Base-by-base conservation (phyloP, 2,797 vertebrate species). In the Pampus argenteus region DNA sequence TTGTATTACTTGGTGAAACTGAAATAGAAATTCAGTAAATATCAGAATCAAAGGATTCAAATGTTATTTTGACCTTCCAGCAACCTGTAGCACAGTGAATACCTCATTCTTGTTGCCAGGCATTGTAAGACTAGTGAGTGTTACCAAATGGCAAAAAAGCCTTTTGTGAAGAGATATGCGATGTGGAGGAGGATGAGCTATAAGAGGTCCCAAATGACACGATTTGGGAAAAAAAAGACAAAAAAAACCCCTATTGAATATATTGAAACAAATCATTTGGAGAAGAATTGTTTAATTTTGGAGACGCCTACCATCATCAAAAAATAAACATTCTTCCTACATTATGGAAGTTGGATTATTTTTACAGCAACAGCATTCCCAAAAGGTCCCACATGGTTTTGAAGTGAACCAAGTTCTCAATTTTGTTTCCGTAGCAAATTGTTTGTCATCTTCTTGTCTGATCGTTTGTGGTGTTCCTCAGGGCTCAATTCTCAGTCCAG, bases 1-100 rank as follows among this genome's bases (percentile, higher is more conserved):
- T 44, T 2, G 1, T 14, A 26, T 56, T 48, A 56, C 17, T 23
- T 29, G 9, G 17, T 49, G 26, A 52, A 50, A 74, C 31, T 34
- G 9, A 48, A 70, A 45, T 49, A 5, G 11, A 75, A 74, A 67
- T 52, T 65, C 9, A 68, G 42, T 28, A 63, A 60, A 74, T 49
- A n/a, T n/a, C n/a, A n/a, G n/a, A 47, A 52, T 56, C 9, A 45
- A 5, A 29, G 52, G 44, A 40, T 60, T 23, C 3, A 4, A 6
- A 47, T 2, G 23, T 31, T 50, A 56, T 54, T 31, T 55, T 44
- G n/a, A 48, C 28, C 7, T 26, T 56, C 45, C 22, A 45, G 64
- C n/a, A 18, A 45, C 28, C 29, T 56, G 29, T 2, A 42, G 25
- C 14, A 48, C 28, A 71, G 4, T 20, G 1, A 51, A 74, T 23